These are phyloP conservation scores for Volucella inanis DNA, from an alignment of 2,888 invertebrate species.

Conservation along the genomic window DNA sequence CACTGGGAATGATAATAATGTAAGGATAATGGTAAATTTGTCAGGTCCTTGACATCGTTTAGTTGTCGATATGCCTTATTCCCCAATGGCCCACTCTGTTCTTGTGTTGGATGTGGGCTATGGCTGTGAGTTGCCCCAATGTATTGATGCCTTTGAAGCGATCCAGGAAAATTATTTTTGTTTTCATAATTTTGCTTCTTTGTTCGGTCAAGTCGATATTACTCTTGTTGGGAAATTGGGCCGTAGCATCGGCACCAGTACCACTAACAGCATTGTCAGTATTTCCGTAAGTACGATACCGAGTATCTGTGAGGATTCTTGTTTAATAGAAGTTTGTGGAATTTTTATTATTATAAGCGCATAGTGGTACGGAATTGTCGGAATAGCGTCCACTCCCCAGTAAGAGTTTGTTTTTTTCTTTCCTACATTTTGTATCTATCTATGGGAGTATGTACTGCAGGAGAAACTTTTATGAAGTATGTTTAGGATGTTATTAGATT, in stretches of 20 bases:
- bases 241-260: background rate
- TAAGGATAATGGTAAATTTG: slow-evolving; percentile 54
- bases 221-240: background rate
- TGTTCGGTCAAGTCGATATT: slow-evolving; percentile 41
- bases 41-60: slow-evolving; percentile 61
- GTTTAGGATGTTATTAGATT: slow-evolving; percentile 14
- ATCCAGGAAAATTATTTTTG: slow-evolving; percentile 35
- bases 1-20: slow-evolving; percentile 47
- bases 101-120: background rate
- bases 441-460: background rate
- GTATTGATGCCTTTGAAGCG: background rate
- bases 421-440: background rate
- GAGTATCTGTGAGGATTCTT: background rate
- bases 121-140: background rate
- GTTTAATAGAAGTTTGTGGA: slow-evolving; percentile 45
- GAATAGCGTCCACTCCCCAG: no score
- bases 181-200: slow-evolving; percentile 38
- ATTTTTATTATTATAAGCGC: slow-evolving; percentile 47
- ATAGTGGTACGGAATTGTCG: no score
- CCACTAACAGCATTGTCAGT: background rate
- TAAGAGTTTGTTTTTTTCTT: no score
- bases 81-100: background rate
- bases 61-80: slow-evolving; percentile 40
- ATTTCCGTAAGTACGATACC: no score
- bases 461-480: background rate